phyloP scores from a whole-genome alignment of 2,113 vertebrate genomes.

The Puma concolor region DNA sequence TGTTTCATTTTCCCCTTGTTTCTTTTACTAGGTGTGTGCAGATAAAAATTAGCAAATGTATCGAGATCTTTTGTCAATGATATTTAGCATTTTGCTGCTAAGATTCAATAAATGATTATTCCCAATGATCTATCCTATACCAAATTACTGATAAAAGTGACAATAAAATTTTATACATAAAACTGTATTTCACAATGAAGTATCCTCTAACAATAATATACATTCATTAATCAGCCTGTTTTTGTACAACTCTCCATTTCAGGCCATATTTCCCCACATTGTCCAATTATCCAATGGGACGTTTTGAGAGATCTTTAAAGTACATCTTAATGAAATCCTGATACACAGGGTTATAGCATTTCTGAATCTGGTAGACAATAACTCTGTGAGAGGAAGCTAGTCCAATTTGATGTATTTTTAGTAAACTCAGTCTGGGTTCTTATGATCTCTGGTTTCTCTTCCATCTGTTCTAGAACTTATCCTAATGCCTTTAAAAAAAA shows the following conservation, averaged over 20 bases:
- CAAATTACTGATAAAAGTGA: neutral
- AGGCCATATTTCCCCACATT: conserved; percentile 5
- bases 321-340: neutral
- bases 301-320: neutral
- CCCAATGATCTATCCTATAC: neutral
- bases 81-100: conserved; percentile 26
- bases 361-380: neutral
- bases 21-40: neutral
- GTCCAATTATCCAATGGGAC: neutral
- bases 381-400: neutral
- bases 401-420: neutral
- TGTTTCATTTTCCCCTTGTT: conserved; percentile 28
- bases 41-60: neutral
- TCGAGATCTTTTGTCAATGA: neutral
- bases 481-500: neutral
- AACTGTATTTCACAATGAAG: neutral
- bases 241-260: neutral
- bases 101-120: neutral
- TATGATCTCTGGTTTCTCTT: neutral
- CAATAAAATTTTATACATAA: neutral
- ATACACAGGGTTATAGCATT: neutral
- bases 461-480: neutral
- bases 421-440: neutral
- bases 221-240: neutral
- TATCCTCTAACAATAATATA: neutral